Evolutionary conservation across 2,888 invertebrate genomes (phyloP).

Genomic region (Ectemnius continuus): DNA sequence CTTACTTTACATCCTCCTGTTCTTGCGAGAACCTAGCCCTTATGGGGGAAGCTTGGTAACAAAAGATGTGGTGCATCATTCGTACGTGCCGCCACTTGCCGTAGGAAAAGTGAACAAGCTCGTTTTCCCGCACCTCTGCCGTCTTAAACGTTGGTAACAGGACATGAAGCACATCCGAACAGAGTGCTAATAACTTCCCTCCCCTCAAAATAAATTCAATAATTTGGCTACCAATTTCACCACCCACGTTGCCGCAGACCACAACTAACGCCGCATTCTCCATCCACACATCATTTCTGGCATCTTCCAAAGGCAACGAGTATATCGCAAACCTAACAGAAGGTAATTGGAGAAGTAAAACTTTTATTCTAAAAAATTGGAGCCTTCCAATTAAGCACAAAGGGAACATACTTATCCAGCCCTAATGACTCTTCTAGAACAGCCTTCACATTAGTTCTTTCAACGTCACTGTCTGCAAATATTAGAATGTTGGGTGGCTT

Average conservation of each 20-base stretch:
- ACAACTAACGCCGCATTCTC: constrained; percentile 86
- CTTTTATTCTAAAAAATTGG: constrained; percentile 8
- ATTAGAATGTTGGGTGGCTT: constrained; percentile 91
- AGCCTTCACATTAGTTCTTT: constrained; percentile 86
- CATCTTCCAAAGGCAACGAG: constrained; percentile 75
- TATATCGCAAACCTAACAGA: constrained; percentile 78
- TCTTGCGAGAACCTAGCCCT: constrained; percentile 90
- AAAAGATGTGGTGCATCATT: constrained; percentile 93
- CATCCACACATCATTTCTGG: constrained; percentile 80
- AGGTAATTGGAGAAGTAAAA: constrained; percentile 2
- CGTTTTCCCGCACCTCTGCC: constrained; percentile 91
- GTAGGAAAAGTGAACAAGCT: constrained; percentile 90
- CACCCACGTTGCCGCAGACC: constrained; percentile 87
- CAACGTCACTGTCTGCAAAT: constrained; percentile 87
- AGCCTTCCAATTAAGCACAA: constrained; percentile 15
- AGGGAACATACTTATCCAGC: constrained; percentile 28
- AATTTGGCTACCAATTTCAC: constrained; percentile 83
- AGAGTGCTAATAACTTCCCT: constrained; percentile 87
- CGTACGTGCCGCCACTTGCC: constrained; percentile 90
- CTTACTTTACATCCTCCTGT: constrained; percentile 81
- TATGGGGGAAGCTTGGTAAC: constrained; percentile 91
- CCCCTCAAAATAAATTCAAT: constrained; percentile 87
- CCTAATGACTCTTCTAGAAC: constrained; percentile 80
- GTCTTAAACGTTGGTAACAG: constrained; percentile 90
- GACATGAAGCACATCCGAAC: constrained; percentile 88